These are phyloP conservation scores for Rhizomys pruinosus DNA, from an alignment of 2,113 vertebrate genomes.

Conservation along the genomic window DNA sequence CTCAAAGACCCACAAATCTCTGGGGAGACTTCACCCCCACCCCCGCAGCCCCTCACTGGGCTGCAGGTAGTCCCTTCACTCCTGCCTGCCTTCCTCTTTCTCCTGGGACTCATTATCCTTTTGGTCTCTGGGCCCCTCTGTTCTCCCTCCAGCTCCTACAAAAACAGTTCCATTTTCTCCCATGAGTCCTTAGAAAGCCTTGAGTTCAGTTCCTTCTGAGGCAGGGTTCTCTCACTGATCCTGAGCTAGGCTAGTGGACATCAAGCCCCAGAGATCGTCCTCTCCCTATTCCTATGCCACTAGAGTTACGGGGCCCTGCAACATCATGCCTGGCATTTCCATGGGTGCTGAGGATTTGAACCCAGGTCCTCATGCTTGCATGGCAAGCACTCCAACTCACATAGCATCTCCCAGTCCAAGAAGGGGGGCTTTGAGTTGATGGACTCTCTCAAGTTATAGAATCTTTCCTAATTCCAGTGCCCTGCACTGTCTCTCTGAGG, in stretches of 20 bases:
- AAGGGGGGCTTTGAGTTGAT: not conserved
- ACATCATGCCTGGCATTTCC: not conserved
- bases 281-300: not conserved
- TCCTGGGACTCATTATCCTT: not conserved
- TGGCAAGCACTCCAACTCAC: too few species aligned
- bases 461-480: not conserved
- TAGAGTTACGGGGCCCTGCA: not conserved
- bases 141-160: not conserved
- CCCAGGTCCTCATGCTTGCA: not conserved
- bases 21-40: not conserved
- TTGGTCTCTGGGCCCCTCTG: not conserved
- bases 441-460: not conserved
- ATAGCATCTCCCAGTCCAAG: not conserved
- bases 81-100: not conserved
- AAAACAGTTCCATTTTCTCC: not conserved
- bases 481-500: not conserved
- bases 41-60: fast-evolving
- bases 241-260: not conserved
- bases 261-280: not conserved
- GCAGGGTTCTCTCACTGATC: not conserved
- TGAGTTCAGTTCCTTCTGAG: not conserved
- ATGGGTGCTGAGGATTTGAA: not conserved
- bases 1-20: not conserved
- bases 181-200: not conserved
- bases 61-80: not conserved